Conservation (phyloP, 2,797 vertebrate species). For the Scarus forsteni region DNA sequence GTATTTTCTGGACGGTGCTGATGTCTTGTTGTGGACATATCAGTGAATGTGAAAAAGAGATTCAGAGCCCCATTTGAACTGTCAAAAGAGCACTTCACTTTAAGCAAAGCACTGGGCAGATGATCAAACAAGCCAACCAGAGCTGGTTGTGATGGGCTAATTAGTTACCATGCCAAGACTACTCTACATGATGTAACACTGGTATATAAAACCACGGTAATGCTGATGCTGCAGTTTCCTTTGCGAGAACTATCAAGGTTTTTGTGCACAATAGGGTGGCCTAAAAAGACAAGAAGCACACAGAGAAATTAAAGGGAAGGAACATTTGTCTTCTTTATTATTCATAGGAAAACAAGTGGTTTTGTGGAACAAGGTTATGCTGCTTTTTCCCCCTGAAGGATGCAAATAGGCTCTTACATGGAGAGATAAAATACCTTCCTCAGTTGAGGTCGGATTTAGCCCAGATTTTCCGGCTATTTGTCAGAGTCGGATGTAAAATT, state of each 20-base stretch:
- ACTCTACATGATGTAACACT: slow-evolving; percentile 4
- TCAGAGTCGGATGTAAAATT: slow-evolving; percentile 1
- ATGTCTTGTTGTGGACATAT: background rate
- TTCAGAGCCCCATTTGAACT: background rate
- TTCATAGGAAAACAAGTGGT: slow-evolving; percentile 39
- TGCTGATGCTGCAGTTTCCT: slow-evolving; percentile 35
- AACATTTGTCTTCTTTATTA: slow-evolving; percentile 43
- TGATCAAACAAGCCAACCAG: slow-evolving; percentile 1
- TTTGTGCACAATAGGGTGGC: slow-evolving; percentile 14
- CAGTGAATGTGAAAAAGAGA: background rate
- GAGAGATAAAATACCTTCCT: background rate
- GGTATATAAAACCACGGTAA: slow-evolving; percentile 8
- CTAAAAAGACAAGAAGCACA: slow-evolving; percentile 25
- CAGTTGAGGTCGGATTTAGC: background rate
- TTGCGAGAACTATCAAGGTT: background rate
- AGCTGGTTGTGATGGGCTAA: slow-evolving; percentile 38
- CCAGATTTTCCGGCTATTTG: background rate
- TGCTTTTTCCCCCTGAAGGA: background rate
- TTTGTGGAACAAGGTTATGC: background rate
- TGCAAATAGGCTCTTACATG: slow-evolving; percentile 7
- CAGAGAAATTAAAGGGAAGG: slow-evolving; percentile 12
- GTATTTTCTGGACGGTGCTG: background rate
- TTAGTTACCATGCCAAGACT: slow-evolving; percentile 4
- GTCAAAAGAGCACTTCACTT: background rate
- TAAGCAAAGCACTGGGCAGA: background rate